Conservation (phyloP, 2,888 invertebrate species). For the Venusia cambrica region DNA sequence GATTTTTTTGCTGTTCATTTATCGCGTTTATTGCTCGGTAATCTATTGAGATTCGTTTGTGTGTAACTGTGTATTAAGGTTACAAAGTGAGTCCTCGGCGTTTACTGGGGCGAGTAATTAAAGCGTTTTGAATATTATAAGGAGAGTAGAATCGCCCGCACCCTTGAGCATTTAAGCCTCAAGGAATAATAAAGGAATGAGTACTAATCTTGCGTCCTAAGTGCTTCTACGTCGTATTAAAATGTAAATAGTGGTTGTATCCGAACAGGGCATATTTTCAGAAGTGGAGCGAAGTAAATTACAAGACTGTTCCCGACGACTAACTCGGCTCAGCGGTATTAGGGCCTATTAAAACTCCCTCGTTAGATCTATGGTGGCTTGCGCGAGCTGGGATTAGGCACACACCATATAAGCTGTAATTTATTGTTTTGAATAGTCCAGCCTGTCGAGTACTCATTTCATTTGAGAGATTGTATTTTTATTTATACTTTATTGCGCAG, state of each 20-base stretch:
- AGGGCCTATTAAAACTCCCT: constrained; percentile 62
- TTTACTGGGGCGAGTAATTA: constrained; percentile 20
- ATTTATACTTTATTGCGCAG: constrained; percentile 4
- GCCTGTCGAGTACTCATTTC: not conserved
- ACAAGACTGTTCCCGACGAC: constrained; percentile 50
- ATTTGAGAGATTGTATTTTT: not conserved
- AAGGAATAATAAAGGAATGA: constrained; percentile 37
- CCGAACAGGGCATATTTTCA: constrained; percentile 50
- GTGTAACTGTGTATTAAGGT: constrained; percentile 1
- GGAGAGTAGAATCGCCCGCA: constrained; percentile 11
- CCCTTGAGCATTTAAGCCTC: constrained; percentile 23
- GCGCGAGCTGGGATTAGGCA: constrained; percentile 53
- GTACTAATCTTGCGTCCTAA: constrained; percentile 39
- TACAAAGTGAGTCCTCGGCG: constrained; percentile 1
- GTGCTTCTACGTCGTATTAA: constrained; percentile 35
- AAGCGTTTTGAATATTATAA: constrained; percentile 23
- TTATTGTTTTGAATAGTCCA: constrained; percentile 35
- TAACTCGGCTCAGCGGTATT: constrained; percentile 52
- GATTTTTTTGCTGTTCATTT: no score
- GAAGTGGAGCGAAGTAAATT: constrained; percentile 54
- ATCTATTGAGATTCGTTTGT: constrained; percentile 19
- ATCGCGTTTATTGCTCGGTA: no score
- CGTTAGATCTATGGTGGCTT: constrained; percentile 54
- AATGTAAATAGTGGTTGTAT: constrained; percentile 41
- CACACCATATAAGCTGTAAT: constrained; percentile 41